Evolutionary conservation across 2,113 vertebrate genomes (phyloP).

Genomic region (Recurvirostra avosetta): DNA sequence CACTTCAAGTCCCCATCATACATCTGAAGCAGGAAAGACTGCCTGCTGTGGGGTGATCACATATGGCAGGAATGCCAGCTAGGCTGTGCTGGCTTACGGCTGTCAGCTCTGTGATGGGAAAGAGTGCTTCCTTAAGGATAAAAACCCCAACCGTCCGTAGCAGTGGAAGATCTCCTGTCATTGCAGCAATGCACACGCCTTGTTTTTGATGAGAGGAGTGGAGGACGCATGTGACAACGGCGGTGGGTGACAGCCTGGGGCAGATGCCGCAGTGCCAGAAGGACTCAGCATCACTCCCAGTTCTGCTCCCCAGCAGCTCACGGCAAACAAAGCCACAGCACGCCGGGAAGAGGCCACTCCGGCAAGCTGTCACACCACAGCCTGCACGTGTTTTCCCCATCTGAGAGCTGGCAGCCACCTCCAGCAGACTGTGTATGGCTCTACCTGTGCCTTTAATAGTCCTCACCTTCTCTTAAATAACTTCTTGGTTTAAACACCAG

Average conservation of each 20-base stretch:
- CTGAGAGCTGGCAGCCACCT: neutral
- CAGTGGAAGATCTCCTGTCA: neutral
- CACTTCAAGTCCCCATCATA: neutral
- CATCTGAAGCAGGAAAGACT: neutral
- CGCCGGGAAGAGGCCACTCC: rapidly evolving
- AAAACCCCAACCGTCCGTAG: rapidly evolving
- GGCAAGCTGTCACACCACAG: neutral
- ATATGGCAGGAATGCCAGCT: rapidly evolving
- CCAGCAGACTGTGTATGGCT: neutral
- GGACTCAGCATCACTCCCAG: neutral
- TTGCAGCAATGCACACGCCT: rapidly evolving
- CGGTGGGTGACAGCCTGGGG: neutral
- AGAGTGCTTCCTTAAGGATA: neutral
- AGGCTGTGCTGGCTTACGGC: neutral
- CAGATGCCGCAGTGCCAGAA: neutral
- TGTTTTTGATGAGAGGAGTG: neutral
- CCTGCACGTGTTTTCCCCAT: rapidly evolving
- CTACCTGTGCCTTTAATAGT: neutral
- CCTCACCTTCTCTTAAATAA: neutral
- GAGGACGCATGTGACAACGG: rapidly evolving
- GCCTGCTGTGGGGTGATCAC: neutral
- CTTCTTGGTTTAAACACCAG: neutral
- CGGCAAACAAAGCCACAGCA: rapidly evolving
- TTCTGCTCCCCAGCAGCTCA: neutral
- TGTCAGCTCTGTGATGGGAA: rapidly evolving